Percentiles rank a stretch among this genome's conserved stretches.
phyloP scores from a whole-genome alignment of 2,797 vertebrate species.

The Arremon brunneinucha region DNA sequence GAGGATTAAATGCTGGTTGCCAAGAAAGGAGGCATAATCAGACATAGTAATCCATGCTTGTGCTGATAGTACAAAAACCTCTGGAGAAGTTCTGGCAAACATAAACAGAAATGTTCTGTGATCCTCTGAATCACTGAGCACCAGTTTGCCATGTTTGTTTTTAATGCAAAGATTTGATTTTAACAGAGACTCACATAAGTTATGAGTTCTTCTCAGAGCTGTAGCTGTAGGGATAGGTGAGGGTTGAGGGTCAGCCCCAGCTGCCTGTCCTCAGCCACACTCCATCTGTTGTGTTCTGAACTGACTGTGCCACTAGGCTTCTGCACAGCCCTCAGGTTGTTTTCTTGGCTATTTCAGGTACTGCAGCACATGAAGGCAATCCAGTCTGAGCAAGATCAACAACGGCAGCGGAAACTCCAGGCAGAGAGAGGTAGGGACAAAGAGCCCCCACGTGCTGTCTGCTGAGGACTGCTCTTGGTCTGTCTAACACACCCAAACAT shows the following conservation, averaged over 20 bases:
- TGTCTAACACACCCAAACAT: not conserved
- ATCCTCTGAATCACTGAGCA: not conserved
- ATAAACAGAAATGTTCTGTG: not conserved
- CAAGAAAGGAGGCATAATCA: not conserved
- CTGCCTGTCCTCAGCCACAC: not conserved
- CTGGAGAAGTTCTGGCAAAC: not conserved
- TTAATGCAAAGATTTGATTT: not conserved
- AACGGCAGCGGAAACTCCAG: slow-evolving; percentile 84
- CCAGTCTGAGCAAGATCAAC: slow-evolving; percentile 87
- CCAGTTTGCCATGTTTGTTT: not conserved
- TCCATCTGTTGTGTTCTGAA: not conserved
- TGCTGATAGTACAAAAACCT: not conserved
- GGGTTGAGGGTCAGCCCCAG: not conserved
- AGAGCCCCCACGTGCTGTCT: not conserved
- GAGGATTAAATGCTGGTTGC: not conserved
- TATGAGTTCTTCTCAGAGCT: not conserved
- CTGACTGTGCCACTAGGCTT: not conserved
- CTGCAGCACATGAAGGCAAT: slow-evolving; percentile 89
- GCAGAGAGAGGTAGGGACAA: slow-evolving; percentile 83
- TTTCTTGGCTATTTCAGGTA: slow-evolving; percentile 77
- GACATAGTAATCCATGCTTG: not conserved
- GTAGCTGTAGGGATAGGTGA: not conserved
- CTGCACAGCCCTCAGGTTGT: not conserved
- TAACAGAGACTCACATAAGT: not conserved
- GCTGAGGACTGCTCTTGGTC: not conserved